phyloP scores from a whole-genome alignment of 2,888 invertebrate genomes.

The Strigamia crassipes region DNA sequence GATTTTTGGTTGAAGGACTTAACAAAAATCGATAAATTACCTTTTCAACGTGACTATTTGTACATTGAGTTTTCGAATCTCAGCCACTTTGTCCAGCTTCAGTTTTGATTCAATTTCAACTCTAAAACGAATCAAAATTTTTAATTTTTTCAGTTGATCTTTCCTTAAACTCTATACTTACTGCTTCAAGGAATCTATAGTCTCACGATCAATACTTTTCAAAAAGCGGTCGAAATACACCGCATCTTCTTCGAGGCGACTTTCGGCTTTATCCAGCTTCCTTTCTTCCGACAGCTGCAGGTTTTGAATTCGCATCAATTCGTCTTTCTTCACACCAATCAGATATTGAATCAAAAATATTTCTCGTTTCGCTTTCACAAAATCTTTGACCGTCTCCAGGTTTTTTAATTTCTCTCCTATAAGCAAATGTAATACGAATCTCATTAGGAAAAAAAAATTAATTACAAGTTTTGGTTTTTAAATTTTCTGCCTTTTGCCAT shows the following conservation, averaged over 20 bases:
- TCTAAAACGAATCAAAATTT: neutral
- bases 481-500: neutral
- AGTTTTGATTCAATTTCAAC: slow-evolving; percentile 6
- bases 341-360: slow-evolving; percentile 37
- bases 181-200: slow-evolving; percentile 22
- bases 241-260: slow-evolving; percentile 1
- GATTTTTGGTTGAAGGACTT: neutral
- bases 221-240: slow-evolving; percentile 8
- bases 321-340: slow-evolving; percentile 43
- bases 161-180: neutral
- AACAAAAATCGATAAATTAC: neutral
- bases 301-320: neutral
- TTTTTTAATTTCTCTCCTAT: slow-evolving; percentile 19
- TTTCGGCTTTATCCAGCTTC: neutral
- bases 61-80: slow-evolving; percentile 5
- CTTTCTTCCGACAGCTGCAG: neutral
- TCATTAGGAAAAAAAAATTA: neutral
- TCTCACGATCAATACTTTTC: slow-evolving; percentile 1
- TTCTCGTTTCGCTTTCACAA: neutral
- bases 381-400: slow-evolving; percentile 10
- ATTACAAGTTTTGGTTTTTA: neutral
- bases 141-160: no score
- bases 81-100: slow-evolving; percentile 2
- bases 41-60: slow-evolving; percentile 1
- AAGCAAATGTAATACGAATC: neutral